phyloP scores from a whole-genome alignment of 2,888 invertebrate species.

The Caenorhabditis zanzibari region DNA sequence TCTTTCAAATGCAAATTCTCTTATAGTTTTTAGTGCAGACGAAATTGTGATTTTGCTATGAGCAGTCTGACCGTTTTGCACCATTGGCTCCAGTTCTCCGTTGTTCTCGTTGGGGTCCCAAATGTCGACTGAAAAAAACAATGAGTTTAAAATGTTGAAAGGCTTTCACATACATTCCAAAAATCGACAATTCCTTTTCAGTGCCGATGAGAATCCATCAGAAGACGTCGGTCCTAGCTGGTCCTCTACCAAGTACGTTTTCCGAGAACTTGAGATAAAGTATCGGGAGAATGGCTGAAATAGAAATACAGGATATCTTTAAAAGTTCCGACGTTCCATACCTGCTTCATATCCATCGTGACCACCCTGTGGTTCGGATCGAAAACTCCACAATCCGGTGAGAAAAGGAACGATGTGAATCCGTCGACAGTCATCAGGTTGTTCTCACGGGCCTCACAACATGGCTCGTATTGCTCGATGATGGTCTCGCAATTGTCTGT shows the following conservation, averaged over 20 bases:
- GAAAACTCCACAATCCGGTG: conserved; percentile 86
- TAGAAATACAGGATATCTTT: background rate
- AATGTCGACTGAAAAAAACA: conserved; percentile 85
- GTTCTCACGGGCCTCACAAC: conserved; percentile 85
- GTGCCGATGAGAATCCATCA: conserved; percentile 86
- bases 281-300: conserved; percentile 83
- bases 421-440: conserved; percentile 86
- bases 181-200: conserved; percentile 86
- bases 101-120: conserved; percentile 85
- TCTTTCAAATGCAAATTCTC: conserved; percentile 85
- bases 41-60: conserved; percentile 84
- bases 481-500: conserved; percentile 86
- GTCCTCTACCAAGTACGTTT: conserved; percentile 85
- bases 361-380: conserved; percentile 85
- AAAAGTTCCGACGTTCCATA: conserved; percentile 65
- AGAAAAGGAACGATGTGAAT: conserved; percentile 84
- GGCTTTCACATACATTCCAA: conserved; percentile 85
- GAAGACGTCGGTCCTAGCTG: conserved; percentile 86
- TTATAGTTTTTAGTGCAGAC: conserved; percentile 84
- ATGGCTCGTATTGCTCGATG: conserved; percentile 86
- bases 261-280: conserved; percentile 75
- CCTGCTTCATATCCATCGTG: conserved; percentile 86
- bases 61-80: conserved; percentile 86
- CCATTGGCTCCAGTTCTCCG: conserved; percentile 83
- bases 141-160: too few relatives aligned